phyloP scores from a whole-genome alignment of 2,797 vertebrate genomes.

The Cossypha caffra region DNA sequence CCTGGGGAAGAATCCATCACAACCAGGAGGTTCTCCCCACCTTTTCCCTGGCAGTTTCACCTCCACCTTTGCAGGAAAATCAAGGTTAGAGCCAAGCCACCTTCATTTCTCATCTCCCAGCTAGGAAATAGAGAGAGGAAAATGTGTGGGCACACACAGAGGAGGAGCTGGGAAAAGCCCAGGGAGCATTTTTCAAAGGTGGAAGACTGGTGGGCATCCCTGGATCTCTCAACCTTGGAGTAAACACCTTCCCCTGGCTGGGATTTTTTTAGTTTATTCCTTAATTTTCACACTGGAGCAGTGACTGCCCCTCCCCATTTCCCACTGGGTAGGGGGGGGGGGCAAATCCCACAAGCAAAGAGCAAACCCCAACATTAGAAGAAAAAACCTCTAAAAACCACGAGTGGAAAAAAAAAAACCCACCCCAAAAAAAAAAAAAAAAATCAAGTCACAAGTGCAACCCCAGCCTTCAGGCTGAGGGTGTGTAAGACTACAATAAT shows the following conservation, averaged over 20 bases:
- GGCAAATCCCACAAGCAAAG: conserved; percentile 48
- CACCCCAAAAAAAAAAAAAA: not conserved
- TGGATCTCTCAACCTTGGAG: conserved; percentile 6
- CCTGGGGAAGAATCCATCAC: not conserved
- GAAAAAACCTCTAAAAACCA: not conserved
- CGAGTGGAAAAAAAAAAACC: not conserved
- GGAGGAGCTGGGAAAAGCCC: conserved; percentile 10
- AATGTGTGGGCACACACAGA: not conserved
- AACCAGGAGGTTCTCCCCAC: not conserved
- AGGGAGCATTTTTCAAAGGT: conserved; percentile 33
- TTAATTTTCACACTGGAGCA: not conserved
- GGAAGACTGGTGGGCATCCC: conserved; percentile 58
- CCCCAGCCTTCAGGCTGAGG: not conserved
- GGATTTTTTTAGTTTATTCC: not conserved
- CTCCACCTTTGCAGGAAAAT: not conserved
- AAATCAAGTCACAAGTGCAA: conserved; percentile 22
- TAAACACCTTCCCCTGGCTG: conserved; percentile 35
- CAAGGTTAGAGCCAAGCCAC: not conserved
- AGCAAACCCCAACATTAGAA: conserved; percentile 9
- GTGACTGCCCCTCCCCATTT: not conserved
- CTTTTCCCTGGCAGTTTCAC: not conserved
- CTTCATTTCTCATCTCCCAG: not conserved
- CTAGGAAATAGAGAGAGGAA: not conserved
- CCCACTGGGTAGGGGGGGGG: not conserved
- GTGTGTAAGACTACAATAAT: conserved; percentile 25